Conservation (phyloP, 2,113 vertebrate species). For the Sinosuthora webbiana region DNA sequence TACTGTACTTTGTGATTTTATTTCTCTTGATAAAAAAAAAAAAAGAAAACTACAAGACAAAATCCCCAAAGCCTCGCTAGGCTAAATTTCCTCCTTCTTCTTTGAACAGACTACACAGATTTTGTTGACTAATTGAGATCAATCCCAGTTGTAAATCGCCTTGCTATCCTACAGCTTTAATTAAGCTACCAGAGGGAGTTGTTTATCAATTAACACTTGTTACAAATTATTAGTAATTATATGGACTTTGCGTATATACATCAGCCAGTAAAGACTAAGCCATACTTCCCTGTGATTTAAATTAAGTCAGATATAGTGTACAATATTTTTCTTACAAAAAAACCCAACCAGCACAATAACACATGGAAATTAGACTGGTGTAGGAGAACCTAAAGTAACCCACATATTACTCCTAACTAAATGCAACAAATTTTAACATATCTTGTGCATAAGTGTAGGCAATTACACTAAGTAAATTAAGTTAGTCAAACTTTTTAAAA, state of each 20-base stretch:
- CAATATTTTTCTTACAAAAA: slow-evolving; percentile 16
- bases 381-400: slow-evolving; percentile 31
- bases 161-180: slow-evolving; percentile 81
- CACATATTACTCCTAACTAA: background rate
- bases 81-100: slow-evolving; percentile 78
- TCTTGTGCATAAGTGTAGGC: background rate
- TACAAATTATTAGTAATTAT: slow-evolving; percentile 89
- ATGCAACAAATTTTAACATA: background rate
- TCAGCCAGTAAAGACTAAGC: slow-evolving; percentile 65
- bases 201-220: slow-evolving; percentile 90
- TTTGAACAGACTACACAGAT: slow-evolving; percentile 83
- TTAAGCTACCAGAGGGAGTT: slow-evolving; percentile 85
- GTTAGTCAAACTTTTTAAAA: background rate
- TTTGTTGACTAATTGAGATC: slow-evolving; percentile 90
- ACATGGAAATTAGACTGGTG: background rate
- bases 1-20: slow-evolving; percentile 31
- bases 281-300: slow-evolving; percentile 35
- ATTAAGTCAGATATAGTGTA: background rate
- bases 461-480: background rate
- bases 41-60: slow-evolving; percentile 63
- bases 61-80: slow-evolving; percentile 79
- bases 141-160: slow-evolving; percentile 85
- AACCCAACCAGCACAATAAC: background rate
- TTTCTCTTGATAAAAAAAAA: slow-evolving; percentile 44
- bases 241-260: slow-evolving; percentile 73